Conservation (phyloP, 1,140 invertebrate genomes). For the Telenomus remus region DNA sequence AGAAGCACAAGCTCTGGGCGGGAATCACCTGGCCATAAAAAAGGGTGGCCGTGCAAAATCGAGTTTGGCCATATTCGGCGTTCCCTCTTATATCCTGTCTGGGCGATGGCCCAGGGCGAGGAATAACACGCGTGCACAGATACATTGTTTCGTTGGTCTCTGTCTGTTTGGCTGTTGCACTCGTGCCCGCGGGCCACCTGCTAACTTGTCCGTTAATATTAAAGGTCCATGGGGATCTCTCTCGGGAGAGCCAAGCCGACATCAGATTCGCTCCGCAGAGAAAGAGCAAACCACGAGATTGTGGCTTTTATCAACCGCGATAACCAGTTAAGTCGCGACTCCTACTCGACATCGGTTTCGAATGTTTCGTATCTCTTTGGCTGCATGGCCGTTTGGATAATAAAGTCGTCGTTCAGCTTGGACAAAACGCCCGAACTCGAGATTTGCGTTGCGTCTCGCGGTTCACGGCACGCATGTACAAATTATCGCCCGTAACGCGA, state of each 20-base stretch:
- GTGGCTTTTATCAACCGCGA: constrained; percentile 59
- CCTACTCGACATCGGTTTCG: constrained; percentile 21
- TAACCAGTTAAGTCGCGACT: constrained; percentile 56
- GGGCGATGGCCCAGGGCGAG: constrained; percentile 44
- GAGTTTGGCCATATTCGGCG: constrained; percentile 43
- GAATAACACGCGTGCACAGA: constrained; percentile 36
- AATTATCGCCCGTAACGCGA: constrained; percentile 49
- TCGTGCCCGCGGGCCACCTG: constrained; percentile 60
- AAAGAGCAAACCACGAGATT: constrained; percentile 60
- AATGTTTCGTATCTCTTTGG: constrained; percentile 47
- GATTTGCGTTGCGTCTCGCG: constrained; percentile 22
- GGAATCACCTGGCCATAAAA: constrained; percentile 62
- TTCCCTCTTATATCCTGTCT: constrained; percentile 25
- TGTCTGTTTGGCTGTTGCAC: constrained; percentile 42
- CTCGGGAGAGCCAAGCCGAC: constrained; percentile 38
- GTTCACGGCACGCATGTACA: constrained; percentile 43
- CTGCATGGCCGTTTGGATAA: constrained; percentile 46
- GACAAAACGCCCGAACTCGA: constrained; percentile 24
- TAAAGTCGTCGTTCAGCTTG: constrained; percentile 43
- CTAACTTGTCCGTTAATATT: constrained; percentile 74
- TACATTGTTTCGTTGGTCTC: constrained; percentile 26
- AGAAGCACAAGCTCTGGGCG: constrained; percentile 30
- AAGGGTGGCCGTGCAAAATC: constrained; percentile 51
- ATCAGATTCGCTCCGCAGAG: constrained; percentile 48
- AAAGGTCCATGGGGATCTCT: constrained; percentile 67